Conservation (phyloP, 2,888 invertebrate species). For the Andricus curvator region DNA sequence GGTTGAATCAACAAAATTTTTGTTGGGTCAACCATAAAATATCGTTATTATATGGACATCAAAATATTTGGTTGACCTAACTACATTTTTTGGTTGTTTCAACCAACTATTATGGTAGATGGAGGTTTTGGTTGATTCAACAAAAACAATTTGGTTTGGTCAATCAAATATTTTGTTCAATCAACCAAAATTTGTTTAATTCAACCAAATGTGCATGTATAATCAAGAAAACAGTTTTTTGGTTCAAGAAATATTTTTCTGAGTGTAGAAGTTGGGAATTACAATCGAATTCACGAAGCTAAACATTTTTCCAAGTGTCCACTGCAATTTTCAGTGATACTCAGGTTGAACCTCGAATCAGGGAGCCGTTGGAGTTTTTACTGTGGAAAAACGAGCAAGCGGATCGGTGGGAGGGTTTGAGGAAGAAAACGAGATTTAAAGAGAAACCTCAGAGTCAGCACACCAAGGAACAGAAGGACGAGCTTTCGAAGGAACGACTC, state of each 20-base stretch:
- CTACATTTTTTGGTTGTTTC: no score
- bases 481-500: constrained; percentile 65
- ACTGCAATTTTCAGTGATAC: constrained; percentile 30
- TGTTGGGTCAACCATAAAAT: no score
- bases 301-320: constrained; percentile 38
- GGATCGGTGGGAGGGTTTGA: constrained; percentile 44
- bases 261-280: constrained; percentile 13
- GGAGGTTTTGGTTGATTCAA: not conserved
- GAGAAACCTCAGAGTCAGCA: constrained; percentile 68
- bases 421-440: constrained; percentile 45
- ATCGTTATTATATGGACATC: no score
- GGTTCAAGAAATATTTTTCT: no score
- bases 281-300: constrained; percentile 44
- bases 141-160: no score
- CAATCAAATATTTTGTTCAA: no score
- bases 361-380: constrained; percentile 38
- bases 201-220: no score
- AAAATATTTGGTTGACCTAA: no score
- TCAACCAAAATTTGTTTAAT: no score
- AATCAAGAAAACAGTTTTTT: no score
- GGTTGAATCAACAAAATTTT: no score
- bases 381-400: constrained; percentile 43
- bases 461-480: constrained; percentile 58
- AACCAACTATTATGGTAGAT: no score
- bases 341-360: constrained; percentile 30